Evolutionary conservation across 2,113 vertebrate genomes (phyloP).

Genomic region (Solea senegalensis): DNA sequence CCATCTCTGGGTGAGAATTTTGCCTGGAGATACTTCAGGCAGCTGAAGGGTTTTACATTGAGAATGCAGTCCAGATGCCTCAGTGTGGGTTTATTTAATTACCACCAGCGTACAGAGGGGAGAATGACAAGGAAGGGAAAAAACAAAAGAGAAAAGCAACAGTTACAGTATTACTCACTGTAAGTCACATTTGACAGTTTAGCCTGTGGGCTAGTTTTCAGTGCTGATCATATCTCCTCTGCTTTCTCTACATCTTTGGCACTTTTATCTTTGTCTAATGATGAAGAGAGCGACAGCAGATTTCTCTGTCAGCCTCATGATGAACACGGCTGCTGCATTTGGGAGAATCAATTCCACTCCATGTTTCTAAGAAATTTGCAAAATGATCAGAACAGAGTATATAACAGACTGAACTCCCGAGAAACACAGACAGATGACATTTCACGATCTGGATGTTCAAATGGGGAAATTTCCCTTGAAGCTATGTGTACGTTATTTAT

Average conservation of each 20-base stretch:
- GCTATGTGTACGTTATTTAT: neutral
- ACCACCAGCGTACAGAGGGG: too few relatives aligned
- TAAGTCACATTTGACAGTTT: slow-evolving; percentile 23
- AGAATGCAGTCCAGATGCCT: too few relatives aligned
- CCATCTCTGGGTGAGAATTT: too few relatives aligned
- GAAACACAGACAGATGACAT: too few relatives aligned
- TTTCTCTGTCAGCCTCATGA: neutral
- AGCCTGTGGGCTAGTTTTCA: slow-evolving; percentile 21
- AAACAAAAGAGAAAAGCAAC: neutral
- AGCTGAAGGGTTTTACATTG: too few relatives aligned
- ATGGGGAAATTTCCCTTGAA: neutral
- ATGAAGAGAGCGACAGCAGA: neutral
- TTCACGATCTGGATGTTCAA: too few relatives aligned
- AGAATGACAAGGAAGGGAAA: neutral
- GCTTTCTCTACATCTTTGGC: neutral
- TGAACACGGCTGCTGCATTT: neutral
- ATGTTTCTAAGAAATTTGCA: too few relatives aligned
- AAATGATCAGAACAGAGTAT: too few relatives aligned
- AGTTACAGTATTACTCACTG: neutral
- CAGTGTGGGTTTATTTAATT: too few relatives aligned
- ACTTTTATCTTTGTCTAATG: neutral
- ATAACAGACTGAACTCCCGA: too few relatives aligned
- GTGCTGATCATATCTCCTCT: slow-evolving; percentile 9
- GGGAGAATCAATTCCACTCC: too few relatives aligned
- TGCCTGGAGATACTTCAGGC: too few relatives aligned